A percentile compares a stretch with the other conserved stretches of the same genome.
Evolutionary conservation across 2,113 vertebrate genomes (phyloP).

Genomic region (Eretmochelys imbricata): DNA sequence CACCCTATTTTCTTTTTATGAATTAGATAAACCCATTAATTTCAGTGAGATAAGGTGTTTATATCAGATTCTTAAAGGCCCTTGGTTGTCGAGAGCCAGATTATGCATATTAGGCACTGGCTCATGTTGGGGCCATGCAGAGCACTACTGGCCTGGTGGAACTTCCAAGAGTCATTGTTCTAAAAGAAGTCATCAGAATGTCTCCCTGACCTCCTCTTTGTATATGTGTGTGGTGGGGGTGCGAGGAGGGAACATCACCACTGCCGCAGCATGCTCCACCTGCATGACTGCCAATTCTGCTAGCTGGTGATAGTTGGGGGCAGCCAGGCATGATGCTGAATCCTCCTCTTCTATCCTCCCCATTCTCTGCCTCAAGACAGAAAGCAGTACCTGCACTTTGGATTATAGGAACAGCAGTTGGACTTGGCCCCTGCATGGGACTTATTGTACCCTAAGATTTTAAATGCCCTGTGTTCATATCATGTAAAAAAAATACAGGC

Average conservation of each 20-base stretch:
- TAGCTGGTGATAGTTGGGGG: neutral
- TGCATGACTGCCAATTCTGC: neutral
- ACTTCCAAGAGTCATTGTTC: neutral
- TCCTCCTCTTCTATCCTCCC: neutral
- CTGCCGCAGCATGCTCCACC: neutral
- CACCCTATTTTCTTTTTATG: neutral
- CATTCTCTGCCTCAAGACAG: neutral
- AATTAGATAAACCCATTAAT: neutral
- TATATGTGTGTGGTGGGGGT: neutral
- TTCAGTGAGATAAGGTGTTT: neutral
- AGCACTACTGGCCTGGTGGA: neutral
- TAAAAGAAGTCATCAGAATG: neutral
- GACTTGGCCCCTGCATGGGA: neutral
- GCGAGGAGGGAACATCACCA: neutral
- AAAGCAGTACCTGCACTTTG: accelerated
- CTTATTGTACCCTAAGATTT: neutral
- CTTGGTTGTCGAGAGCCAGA: neutral
- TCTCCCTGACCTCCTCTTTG: neutral
- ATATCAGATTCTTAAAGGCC: neutral
- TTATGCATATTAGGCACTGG: neutral
- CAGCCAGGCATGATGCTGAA: accelerated
- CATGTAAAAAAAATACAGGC: neutral
- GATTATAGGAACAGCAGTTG: accelerated
- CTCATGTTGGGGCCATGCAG: neutral
- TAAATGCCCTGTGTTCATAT: too few relatives aligned